These are phyloP conservation scores for Oryzias curvinotus DNA, from an alignment of 2,113 vertebrate species.

Conservation along the genomic window DNA sequence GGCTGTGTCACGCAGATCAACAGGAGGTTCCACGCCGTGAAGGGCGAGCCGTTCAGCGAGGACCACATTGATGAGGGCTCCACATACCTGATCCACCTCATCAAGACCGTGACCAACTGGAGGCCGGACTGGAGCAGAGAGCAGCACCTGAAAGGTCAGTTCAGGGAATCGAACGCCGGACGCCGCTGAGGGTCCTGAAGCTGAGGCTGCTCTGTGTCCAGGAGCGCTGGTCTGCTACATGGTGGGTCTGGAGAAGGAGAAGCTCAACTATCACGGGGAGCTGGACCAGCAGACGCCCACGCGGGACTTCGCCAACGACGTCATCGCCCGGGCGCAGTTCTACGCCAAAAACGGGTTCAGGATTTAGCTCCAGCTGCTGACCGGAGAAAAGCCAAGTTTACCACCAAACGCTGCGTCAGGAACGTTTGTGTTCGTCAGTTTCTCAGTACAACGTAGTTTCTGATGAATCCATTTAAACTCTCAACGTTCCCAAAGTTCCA, in stretches of 20 bases:
- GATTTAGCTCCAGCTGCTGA: background rate
- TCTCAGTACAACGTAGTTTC: no score
- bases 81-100: constrained; percentile 1
- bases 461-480: no score
- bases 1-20: background rate
- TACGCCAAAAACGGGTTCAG: background rate
- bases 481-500: no score
- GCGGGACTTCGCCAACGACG: background rate
- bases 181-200: background rate
- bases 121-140: background rate
- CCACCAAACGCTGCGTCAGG: no score
- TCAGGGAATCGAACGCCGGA: no score
- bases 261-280: fast-evolving
- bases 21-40: background rate
- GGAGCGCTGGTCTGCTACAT: constrained; percentile 9
- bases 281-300: background rate
- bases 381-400: no score
- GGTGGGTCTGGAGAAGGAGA: background rate
- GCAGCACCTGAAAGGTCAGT: background rate
- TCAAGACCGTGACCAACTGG: background rate
- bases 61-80: background rate
- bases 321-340: background rate
- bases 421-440: no score
- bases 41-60: background rate
- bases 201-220: background rate